Percentiles rank a stretch among this genome's conserved stretches.
phyloP scores from a whole-genome alignment of 2,113 vertebrate species.

The Alectura lathami region DNA sequence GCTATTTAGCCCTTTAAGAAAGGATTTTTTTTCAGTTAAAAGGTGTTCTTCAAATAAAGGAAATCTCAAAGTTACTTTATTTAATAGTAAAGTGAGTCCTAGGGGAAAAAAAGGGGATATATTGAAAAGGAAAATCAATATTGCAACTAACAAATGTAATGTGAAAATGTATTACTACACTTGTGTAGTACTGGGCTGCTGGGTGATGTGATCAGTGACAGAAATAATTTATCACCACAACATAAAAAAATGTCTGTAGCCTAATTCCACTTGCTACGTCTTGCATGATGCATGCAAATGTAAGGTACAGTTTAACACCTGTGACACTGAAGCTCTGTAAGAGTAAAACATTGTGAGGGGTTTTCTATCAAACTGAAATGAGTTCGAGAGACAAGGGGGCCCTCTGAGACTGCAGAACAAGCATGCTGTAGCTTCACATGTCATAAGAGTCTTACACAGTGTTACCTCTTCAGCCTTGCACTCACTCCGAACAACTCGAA shows the following conservation, averaged over 20 bases:
- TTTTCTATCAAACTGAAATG: conserved; percentile 21
- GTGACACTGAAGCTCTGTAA: neutral
- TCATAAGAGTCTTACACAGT: neutral
- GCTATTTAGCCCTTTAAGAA: neutral
- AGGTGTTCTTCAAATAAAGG: neutral
- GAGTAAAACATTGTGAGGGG: conserved; percentile 31
- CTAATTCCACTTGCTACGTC: neutral
- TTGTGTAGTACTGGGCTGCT: neutral
- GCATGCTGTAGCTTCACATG: neutral
- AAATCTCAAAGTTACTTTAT: neutral
- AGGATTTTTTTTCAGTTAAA: neutral
- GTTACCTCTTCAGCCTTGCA: neutral
- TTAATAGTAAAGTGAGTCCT: neutral
- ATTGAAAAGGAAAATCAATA: neutral
- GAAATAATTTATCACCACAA: conserved; percentile 11
- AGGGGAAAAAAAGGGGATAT: neutral
- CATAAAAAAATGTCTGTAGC: neutral
- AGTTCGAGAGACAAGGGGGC: neutral
- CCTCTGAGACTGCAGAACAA: neutral
- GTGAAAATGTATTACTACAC: neutral
- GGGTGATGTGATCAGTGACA: neutral
- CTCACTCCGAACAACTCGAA: conserved; percentile 23
- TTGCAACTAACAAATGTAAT: neutral
- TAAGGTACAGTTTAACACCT: conserved; percentile 8
- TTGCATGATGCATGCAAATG: neutral